Evolutionary conservation across 2,113 vertebrate species (phyloP), one percentile per base, ranked within the genome.

Genomic region (Leptosomus discolor): DNA sequence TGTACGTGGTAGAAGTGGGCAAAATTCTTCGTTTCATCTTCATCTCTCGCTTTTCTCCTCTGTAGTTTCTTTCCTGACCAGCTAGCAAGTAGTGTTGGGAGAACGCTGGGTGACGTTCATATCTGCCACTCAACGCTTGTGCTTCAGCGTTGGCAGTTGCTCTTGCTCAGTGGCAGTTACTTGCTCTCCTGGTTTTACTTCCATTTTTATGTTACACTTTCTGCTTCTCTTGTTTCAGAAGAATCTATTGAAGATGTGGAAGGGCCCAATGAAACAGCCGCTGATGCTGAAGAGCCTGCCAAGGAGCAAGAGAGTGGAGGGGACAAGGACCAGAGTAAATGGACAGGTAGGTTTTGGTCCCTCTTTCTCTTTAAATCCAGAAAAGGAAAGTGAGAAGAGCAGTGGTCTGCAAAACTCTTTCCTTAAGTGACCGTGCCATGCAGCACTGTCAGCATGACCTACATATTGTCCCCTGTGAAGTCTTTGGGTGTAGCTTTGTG

Each of bases 231-330:
- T 98, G 64, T 99, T 99, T 97, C 98, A 99, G 99, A 99, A 98
- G 99, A 99, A 98, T 97, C 99, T 92, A 96, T 95, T 94, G 99
- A 99, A 98, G 99, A 99, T 99, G 99, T 98, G 89, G 99, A 99
- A 98, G 99, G 99, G 97, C 98, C 99, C 97, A 98, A 89, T 97
- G 99, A 99, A 98, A 98, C 98, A 81, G 97, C 98, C 63, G 98
- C 98, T 71, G 99, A 99, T 95, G 98, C 99, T 95, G 99, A 99
- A 98, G 99, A 99, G 98, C 98, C 99, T 97, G 97, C 98, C 94
- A 99, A 99, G 99, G 99, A 99, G 95, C 99, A 98, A 96, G 99
- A 99, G 96, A 98, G 98, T 97, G 98, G 98, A 98, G 98, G 98
- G 94, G 99, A 99, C 95, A 99, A 99, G 97, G 99, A 99, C 92